Evolutionary conservation across 2,888 invertebrate genomes (phyloP), one percentile per base, ranked within the genome.

Genomic region (Tanaodytes sp.): DNA sequence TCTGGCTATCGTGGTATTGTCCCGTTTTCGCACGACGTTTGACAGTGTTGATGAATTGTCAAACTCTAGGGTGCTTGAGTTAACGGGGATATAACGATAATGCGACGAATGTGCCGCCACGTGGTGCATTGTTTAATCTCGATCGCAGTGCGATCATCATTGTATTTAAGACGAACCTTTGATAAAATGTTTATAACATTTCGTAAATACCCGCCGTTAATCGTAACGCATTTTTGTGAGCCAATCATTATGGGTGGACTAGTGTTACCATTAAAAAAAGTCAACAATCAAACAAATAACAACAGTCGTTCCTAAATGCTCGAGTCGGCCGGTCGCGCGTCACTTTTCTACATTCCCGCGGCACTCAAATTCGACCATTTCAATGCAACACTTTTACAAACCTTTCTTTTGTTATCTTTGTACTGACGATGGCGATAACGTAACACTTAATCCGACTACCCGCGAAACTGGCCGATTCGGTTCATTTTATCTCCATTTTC

Each of bases 81-180:
- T 23, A 23, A 5, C 23, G 8, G 23, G 23, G 4, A 8, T 61
- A 55, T 61, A 70, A 70, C 64, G 64, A 61, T 70, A 61, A 70
- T 54, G 51, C 48, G 36, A 63, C 45, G 18, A 63, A 70, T 61
- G 64, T 48, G 55, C 54, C 52, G 37, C 12, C 39, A 16, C 43
- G 48, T 20, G 52, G 48, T 40, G 62, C 63, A 37, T 69, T 64
- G 39, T 16, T 48, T 20, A 43, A 49, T 39, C 36, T 59, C 39
- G 69, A 63, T 69, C 68, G 68, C 68, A 63, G 31, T 69, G 68
- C 61, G 68, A 69, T 69, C 58, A 69, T 69, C 58, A 64, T 68
- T 23, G 58, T 67, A 67, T 67, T 67, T 61, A 61, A 55, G 18
- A 43, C 54, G 43, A 42, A 57, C 16, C 33, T 12, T 64, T 42